phyloP scores from a whole-genome alignment of 2,888 invertebrate genomes.

The Furcula furcula region DNA sequence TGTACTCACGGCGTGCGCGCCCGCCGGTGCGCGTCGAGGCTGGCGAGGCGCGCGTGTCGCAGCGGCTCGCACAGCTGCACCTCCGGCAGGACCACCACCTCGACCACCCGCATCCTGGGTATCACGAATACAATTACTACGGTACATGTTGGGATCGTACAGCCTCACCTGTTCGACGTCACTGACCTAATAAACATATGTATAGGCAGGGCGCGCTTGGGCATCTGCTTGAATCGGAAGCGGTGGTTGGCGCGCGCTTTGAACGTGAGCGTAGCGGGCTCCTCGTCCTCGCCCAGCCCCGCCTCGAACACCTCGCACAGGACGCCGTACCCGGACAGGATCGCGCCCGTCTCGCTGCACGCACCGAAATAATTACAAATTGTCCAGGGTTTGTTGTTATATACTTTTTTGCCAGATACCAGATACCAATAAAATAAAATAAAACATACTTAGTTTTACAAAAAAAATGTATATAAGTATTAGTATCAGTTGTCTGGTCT shows the following conservation, averaged over 20 bases:
- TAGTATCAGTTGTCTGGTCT: no score
- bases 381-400: no score
- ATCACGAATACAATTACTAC: constrained; percentile 4
- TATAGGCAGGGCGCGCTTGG: constrained; percentile 30
- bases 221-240: constrained; percentile 44
- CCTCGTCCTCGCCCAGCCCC: constrained; percentile 23
- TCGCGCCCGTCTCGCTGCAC: constrained; percentile 47
- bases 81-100: constrained; percentile 62
- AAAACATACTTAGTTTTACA: no score
- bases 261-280: constrained; percentile 33
- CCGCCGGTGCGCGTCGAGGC: constrained; percentile 34
- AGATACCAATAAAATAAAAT: no score
- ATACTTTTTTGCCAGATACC: no score
- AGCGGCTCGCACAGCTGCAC: constrained; percentile 43
- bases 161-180: not conserved
- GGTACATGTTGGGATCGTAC: no score
- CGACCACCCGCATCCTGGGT: constrained; percentile 44
- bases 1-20: constrained; percentile 2
- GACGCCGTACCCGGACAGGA: constrained; percentile 65
- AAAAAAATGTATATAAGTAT: no score
- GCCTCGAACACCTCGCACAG: constrained; percentile 72
- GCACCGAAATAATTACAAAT: no score
- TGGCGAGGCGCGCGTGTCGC: constrained; percentile 43
- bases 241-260: constrained; percentile 69
- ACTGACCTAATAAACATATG: constrained; percentile 36